Percentiles rank a stretch among this genome's conserved stretches.
phyloP scores from a whole-genome alignment of 2,113 vertebrate species.

The Hippocampus barbouri region DNA sequence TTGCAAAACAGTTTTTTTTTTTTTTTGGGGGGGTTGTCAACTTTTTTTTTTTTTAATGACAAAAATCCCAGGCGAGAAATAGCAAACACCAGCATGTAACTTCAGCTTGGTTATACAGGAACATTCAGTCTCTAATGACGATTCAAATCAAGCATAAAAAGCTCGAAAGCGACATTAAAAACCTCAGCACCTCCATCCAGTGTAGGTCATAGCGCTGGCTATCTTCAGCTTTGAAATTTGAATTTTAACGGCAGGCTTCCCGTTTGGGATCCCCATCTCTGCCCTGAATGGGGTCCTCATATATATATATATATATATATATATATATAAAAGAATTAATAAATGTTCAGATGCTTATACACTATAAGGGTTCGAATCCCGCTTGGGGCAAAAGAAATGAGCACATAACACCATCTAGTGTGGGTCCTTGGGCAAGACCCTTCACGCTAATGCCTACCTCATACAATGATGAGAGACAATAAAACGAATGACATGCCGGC shows the following conservation, averaged over 20 bases:
- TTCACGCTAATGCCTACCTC: no score
- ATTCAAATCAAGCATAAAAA: constrained; percentile 19
- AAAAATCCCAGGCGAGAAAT: constrained; percentile 7
- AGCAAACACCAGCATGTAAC: constrained; percentile 4
- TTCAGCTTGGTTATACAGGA: background rate
- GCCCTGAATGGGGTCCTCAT: background rate
- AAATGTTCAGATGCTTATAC: no score
- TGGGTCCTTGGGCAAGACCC: no score
- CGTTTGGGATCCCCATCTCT: background rate
- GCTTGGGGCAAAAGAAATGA: no score
- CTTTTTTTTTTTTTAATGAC: background rate
- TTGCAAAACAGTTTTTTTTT: constrained; percentile 55
- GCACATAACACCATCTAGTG: no score
- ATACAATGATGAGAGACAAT: no score
- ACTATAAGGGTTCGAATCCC: no score
- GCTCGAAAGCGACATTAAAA: constrained; percentile 8
- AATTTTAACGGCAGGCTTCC: constrained; percentile 2
- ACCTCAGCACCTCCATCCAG: background rate
- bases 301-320: background rate
- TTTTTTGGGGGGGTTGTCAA: constrained; percentile 19
- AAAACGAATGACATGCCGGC: no score
- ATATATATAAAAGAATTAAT: no score
- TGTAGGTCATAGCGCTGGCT: constrained; percentile 10
- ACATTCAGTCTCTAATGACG: constrained; percentile 2
- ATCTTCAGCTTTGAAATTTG: constrained; percentile 26